These are phyloP conservation scores for Drosophila atroscutellata DNA, from an alignment of 2,888 invertebrate genomes.

Conservation along the genomic window DNA sequence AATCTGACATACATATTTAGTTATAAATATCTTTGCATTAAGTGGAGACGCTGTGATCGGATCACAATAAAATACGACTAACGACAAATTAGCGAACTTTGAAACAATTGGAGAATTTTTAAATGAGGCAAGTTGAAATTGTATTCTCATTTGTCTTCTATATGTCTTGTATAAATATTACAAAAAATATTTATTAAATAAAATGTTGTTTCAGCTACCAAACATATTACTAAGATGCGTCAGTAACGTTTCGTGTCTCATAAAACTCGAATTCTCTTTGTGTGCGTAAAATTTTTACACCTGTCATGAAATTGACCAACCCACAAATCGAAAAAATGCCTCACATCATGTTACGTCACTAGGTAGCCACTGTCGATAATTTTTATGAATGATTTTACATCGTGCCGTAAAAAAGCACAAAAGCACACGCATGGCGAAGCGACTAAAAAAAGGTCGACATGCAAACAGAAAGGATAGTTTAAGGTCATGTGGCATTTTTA, in stretches of 20 bases:
- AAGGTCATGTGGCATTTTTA: constrained; percentile 55
- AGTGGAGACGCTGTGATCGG: not conserved
- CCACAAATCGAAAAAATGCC: constrained; percentile 17
- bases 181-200: not conserved
- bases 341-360: constrained; percentile 35
- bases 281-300: constrained; percentile 32
- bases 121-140: not conserved
- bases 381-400: constrained; percentile 57
- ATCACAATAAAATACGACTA: not conserved
- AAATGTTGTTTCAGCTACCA: too few relatives aligned
- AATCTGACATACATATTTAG: not conserved
- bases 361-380: not conserved
- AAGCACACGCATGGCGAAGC: not conserved
- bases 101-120: not conserved
- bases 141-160: not conserved
- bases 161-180: not conserved
- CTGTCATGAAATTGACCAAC: constrained; percentile 8
- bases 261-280: constrained; percentile 10
- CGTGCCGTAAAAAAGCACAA: constrained; percentile 12
- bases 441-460: constrained; percentile 10
- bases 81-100: not conserved
- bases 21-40: not conserved
- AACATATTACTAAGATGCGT: not conserved
- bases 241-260: not conserved
- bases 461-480: constrained; percentile 25